Evolutionary conservation across 1,140 invertebrate genomes (phyloP), one percentile per base, ranked within the genome.

Genomic region (Drosophila rhopaloa): DNA sequence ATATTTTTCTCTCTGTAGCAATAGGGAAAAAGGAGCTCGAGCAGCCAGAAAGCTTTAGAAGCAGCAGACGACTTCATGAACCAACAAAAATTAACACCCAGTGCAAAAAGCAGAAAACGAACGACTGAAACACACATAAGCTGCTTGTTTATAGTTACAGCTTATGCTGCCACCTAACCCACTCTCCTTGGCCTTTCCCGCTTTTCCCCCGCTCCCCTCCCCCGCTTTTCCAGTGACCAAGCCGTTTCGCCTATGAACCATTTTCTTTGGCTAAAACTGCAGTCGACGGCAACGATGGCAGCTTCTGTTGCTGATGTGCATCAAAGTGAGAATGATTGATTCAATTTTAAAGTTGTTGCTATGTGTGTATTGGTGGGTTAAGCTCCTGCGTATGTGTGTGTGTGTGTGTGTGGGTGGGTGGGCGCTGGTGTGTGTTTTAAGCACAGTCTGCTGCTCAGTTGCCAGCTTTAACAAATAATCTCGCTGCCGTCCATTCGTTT

Each of bases 261-360:
- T 68, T 89, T 88, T 84, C 80, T 78, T 89, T 71, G 56, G 76
- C 73, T 81, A 76, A 83, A 81, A 84, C 80, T 89, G 84, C 77
- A 89, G 80, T 76, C 71, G 80, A 66, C 29, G 79, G 80, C 73
- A 78, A 68, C 61, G 68, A 79, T 54, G 59, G 76, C 84, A 89
- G 84, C 84, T 89, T 80, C 84, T 89, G 84, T 86, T 86, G 81
- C 89, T 91, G 89, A 89, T 91, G 89, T 91, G 89, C 89, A 91
- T 91, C 89, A 91, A 91, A 91, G 84, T 91, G 89, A 89, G 89
- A 91, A 91, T 91, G 89, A 91, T 91, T 91, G 89, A 91, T 91
- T 91, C 89, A 91, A 91, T 84, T 91, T 91, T 91, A 89, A 91
- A 91, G 82, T 89, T 91, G 74, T 91, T 77, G 62, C 50, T 74